A percentile compares a stretch with the other conserved stretches of the same genome.
Evolutionary conservation across 2,113 vertebrate genomes (phyloP).

Genomic region (Patagioenas fasciata): DNA sequence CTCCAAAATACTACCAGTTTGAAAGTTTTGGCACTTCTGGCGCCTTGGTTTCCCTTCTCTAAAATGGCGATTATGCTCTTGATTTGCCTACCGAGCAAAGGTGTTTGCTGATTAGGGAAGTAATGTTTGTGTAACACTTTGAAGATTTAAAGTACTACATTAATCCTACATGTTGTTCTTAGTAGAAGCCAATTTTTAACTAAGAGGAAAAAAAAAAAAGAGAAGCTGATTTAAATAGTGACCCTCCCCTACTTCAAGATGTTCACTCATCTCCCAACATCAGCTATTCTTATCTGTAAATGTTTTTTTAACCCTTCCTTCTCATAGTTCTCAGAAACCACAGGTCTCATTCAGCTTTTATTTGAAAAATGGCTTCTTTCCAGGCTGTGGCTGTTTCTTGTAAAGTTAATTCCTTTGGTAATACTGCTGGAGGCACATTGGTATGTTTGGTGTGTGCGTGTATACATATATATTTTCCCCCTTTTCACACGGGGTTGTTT

Average conservation of each 20-base stretch:
- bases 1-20: neutral
- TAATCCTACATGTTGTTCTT: slow-evolving; percentile 37
- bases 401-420: slow-evolving; percentile 60
- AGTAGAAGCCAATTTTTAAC: slow-evolving; percentile 29
- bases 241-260: slow-evolving; percentile 55
- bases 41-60: neutral
- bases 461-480: slow-evolving; percentile 46
- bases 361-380: slow-evolving; percentile 32
- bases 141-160: slow-evolving; percentile 42
- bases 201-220: neutral
- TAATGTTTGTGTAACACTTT: slow-evolving; percentile 52
- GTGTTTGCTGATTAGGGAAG: slow-evolving; percentile 46
- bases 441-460: slow-evolving; percentile 47
- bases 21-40: neutral
- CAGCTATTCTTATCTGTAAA: slow-evolving; percentile 55
- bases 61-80: neutral
- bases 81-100: slow-evolving; percentile 48
- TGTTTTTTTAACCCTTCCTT: slow-evolving; percentile 66
- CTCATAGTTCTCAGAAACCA: slow-evolving; percentile 50
- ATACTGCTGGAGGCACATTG: slow-evolving; percentile 51
- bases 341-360: slow-evolving; percentile 39
- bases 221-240: slow-evolving; percentile 35
- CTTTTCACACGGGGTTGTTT: slow-evolving; percentile 65
- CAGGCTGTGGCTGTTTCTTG: slow-evolving; percentile 53
- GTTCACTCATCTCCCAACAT: slow-evolving; percentile 38